Evolutionary conservation across 2,797 vertebrate genomes (phyloP).

Genomic region (Octomys mimax): DNA sequence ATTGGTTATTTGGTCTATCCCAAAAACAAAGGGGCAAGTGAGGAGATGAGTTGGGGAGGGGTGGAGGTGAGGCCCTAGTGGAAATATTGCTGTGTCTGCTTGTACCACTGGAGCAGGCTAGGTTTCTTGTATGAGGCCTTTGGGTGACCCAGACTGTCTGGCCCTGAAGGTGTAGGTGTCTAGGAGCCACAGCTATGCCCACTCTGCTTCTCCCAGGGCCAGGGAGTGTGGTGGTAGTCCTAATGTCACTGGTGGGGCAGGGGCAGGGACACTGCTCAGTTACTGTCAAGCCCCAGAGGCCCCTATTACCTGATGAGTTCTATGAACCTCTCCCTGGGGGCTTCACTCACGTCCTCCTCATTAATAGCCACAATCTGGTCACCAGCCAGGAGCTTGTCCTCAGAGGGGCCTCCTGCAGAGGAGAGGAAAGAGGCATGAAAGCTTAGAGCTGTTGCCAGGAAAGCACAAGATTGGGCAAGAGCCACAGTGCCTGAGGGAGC

Average conservation of each 20-base stretch:
- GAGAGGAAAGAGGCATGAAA: conserved; percentile 83
- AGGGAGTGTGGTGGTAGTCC: background rate
- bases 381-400: conserved; percentile 97
- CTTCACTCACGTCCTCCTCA: conserved; percentile 97
- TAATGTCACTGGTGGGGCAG: background rate
- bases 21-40: background rate
- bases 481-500: background rate
- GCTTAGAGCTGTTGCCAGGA: conserved; percentile 22
- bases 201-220: background rate
- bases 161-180: background rate
- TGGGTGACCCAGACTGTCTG: background rate
- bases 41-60: background rate
- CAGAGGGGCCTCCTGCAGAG: conserved; percentile 95
- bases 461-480: conserved; percentile 10
- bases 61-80: background rate
- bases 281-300: conserved; percentile 48
- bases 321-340: conserved; percentile 97
- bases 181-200: background rate
- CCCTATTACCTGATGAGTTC: conserved; percentile 97
- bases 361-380: conserved; percentile 99
- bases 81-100: background rate
- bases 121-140: background rate
- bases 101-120: background rate
- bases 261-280: background rate
- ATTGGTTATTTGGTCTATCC: conserved; percentile 37